Conservation (phyloP, 2,113 vertebrate species). For the Panthera uncia region DNA sequence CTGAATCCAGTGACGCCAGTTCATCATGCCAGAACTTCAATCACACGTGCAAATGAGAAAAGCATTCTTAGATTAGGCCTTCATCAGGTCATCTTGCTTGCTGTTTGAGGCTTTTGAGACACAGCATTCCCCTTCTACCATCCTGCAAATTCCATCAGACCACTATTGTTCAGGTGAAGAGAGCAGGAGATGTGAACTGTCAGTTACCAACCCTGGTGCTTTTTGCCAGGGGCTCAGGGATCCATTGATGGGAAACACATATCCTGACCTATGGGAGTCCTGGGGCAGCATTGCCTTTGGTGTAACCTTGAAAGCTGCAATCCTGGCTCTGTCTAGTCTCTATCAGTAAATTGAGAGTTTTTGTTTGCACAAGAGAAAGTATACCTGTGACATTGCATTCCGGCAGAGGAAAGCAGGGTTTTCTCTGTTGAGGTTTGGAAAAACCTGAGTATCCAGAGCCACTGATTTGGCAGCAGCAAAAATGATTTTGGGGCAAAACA, state of each 20-base stretch:
- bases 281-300: background rate
- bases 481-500: background rate
- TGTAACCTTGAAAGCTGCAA: slow-evolving; percentile 41
- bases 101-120: background rate
- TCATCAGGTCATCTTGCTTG: background rate
- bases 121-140: background rate
- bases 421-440: slow-evolving; percentile 46
- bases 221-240: background rate
- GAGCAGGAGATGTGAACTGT: background rate
- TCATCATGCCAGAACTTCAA: background rate
- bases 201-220: background rate
- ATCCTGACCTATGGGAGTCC: background rate
- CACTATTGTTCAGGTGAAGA: background rate
- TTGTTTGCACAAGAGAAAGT: slow-evolving; percentile 34
- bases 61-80: background rate
- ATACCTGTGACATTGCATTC: slow-evolving; percentile 53
- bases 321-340: slow-evolving; percentile 33
- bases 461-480: background rate
- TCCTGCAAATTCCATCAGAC: background rate
- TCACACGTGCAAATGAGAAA: background rate
- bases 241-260: background rate
- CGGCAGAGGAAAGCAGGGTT: slow-evolving; percentile 36
- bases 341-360: background rate
- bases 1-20: background rate
- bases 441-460: background rate